Percentiles rank a stretch among this genome's conserved stretches.
Evolutionary conservation across 2,113 vertebrate genomes (phyloP).

Genomic region (Columba livia): DNA sequence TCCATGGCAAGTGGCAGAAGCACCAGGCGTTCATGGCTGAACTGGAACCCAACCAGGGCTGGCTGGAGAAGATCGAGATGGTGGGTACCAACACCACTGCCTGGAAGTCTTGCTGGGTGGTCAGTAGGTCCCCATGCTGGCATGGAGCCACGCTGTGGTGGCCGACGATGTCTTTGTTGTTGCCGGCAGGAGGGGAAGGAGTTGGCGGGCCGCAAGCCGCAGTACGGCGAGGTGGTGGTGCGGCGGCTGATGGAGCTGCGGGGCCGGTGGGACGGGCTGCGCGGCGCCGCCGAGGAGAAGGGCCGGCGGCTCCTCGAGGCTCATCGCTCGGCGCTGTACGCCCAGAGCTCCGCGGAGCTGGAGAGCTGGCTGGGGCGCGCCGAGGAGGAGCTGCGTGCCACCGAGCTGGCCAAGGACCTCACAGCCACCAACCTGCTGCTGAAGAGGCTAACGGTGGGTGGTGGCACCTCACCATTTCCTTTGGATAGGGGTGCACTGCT

Average conservation of each 20-base stretch:
- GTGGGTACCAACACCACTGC: slow-evolving; percentile 23
- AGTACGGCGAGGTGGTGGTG: slow-evolving; percentile 74
- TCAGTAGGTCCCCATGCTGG: fast-evolving
- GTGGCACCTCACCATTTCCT: too few relatives aligned
- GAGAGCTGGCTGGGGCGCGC: slow-evolving; percentile 84
- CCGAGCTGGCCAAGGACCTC: slow-evolving; percentile 87
- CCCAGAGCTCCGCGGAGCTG: slow-evolving; percentile 84
- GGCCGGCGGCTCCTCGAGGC: slow-evolving; percentile 86
- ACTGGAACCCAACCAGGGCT: slow-evolving; percentile 87
- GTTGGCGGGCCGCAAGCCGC: slow-evolving; percentile 83
- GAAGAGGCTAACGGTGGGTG: slow-evolving; percentile 86
- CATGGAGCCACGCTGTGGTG: fast-evolving
- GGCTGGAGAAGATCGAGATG: slow-evolving; percentile 87
- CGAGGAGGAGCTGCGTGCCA: slow-evolving; percentile 82
- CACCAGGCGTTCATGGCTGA: slow-evolving; percentile 95
- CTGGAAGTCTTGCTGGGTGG: background rate
- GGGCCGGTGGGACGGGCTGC: slow-evolving; percentile 83
- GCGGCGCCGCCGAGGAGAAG: slow-evolving; percentile 81
- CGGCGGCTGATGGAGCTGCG: slow-evolving; percentile 80
- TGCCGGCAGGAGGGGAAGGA: slow-evolving; percentile 82
- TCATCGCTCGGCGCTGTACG: slow-evolving; percentile 85
- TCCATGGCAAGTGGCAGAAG: slow-evolving; percentile 95
- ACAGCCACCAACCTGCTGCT: slow-evolving; percentile 90
- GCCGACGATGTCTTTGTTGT: background rate
- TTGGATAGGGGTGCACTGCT: background rate